A percentile compares a stretch with the other conserved stretches of the same genome.
Evolutionary conservation across 2,797 vertebrate genomes (phyloP).

Genomic region (Chelmon rostratus): DNA sequence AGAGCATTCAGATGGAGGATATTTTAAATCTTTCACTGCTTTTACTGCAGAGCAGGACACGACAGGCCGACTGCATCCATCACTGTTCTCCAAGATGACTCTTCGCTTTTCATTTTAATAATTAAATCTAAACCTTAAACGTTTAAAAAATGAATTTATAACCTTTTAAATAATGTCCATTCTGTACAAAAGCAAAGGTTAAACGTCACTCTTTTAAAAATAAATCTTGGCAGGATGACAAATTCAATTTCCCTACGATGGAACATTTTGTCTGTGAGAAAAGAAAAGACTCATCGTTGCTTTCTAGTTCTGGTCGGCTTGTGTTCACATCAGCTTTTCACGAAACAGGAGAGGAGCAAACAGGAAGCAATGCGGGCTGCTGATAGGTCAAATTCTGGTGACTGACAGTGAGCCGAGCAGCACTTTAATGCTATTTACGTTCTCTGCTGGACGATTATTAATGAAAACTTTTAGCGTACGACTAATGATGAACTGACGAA

Average conservation of each 20-base stretch:
- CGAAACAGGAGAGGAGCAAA: neutral
- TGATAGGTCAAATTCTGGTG: too few relatives aligned
- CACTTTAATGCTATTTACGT: too few relatives aligned
- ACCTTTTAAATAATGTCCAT: neutral
- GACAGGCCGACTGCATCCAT: neutral
- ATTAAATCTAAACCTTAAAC: neutral
- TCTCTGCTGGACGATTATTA: too few relatives aligned
- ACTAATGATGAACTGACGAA: neutral
- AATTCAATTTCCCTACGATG: too few relatives aligned
- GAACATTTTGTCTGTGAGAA: neutral
- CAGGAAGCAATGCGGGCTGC: neutral
- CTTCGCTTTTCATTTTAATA: neutral
- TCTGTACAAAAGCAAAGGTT: neutral
- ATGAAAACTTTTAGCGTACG: too few relatives aligned
- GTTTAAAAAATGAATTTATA: rapidly evolving
- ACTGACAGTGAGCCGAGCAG: too few relatives aligned
- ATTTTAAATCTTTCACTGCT: neutral
- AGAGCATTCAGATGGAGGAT: neutral
- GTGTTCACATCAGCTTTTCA: neutral
- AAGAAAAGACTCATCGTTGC: neutral
- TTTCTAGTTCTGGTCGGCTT: neutral
- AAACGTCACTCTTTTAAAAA: neutral
- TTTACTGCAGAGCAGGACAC: neutral
- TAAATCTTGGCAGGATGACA: neutral
- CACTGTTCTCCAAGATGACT: neutral